phyloP scores from a whole-genome alignment of 2,888 invertebrate species.

The Osmoderma eremita region DNA sequence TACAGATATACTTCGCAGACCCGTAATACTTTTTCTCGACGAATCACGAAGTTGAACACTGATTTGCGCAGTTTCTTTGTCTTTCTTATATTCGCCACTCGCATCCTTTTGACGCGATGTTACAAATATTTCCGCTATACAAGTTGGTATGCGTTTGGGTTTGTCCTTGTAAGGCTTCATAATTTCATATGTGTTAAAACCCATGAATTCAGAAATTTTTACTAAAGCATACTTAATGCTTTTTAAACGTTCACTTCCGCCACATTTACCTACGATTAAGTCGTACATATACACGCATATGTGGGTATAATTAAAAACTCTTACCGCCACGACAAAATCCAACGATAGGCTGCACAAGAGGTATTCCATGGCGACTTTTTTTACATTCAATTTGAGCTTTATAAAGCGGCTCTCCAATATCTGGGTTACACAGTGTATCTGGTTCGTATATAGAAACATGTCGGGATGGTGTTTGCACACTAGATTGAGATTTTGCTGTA shows the following conservation, averaged over 20 bases:
- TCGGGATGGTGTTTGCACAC: not conserved
- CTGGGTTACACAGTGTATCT: not conserved
- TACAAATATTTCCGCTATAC: slow-evolving; percentile 35
- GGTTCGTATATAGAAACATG: slow-evolving; percentile 11
- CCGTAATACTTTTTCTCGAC: not conserved
- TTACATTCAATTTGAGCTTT: slow-evolving; percentile 18
- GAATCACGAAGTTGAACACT: slow-evolving; percentile 3
- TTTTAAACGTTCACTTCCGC: slow-evolving; percentile 4
- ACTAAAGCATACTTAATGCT: slow-evolving; percentile 30
- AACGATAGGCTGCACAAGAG: slow-evolving; percentile 15
- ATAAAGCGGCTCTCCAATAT: not conserved
- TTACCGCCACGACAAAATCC: slow-evolving; percentile 14
- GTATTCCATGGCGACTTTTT: slow-evolving; percentile 10
- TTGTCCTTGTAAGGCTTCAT: slow-evolving; percentile 33
- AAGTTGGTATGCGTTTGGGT: slow-evolving; percentile 25
- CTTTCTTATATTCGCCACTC: not conserved
- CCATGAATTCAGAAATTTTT: slow-evolving; percentile 31
- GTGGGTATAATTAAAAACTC: not conserved
- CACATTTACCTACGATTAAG: slow-evolving; percentile 11
- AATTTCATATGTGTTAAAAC: slow-evolving; percentile 29
- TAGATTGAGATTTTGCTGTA: not conserved
- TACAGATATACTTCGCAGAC: not conserved
- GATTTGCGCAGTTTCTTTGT: not conserved
- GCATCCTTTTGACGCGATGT: slow-evolving; percentile 4
- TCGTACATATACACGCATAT: too few relatives aligned